These are phyloP conservation scores for Clitarchus hookeri DNA, from an alignment of 2,888 invertebrate species.

Conservation along the genomic window DNA sequence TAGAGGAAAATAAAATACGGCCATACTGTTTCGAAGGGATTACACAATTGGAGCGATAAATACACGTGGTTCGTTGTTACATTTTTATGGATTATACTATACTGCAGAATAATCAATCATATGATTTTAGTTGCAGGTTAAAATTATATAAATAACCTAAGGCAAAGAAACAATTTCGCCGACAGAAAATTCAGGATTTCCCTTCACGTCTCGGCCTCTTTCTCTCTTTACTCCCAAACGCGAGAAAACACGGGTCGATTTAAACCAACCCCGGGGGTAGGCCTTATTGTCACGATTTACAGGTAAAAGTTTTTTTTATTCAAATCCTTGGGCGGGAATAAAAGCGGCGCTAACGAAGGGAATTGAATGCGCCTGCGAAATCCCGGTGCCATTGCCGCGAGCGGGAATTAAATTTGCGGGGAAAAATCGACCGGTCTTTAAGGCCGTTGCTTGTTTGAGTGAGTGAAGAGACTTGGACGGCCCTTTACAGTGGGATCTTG, in stretches of 20 bases:
- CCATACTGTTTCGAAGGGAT: no score
- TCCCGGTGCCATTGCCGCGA: background rate
- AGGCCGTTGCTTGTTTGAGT: no score
- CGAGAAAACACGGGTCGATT: background rate
- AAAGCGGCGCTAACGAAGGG: background rate
- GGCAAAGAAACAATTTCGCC: background rate
- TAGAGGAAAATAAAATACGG: no score
- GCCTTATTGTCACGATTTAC: background rate
- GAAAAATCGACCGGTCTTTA: background rate
- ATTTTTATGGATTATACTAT: no score
- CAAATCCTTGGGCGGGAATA: background rate
- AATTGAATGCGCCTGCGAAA: background rate
- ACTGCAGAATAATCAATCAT: no score
- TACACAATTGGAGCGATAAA: no score
- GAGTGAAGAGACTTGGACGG: background rate
- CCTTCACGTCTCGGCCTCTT: no score
- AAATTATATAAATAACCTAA: background rate
- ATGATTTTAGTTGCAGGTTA: background rate
- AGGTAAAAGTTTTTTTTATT: background rate
- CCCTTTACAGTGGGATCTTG: no score
- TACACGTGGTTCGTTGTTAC: no score
- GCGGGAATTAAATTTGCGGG: background rate
- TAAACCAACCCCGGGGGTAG: background rate
- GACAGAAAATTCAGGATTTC: background rate
- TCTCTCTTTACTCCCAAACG: background rate